These are phyloP conservation scores for Nothobranchius kuhntae DNA, from an alignment of 2,113 vertebrate genomes.

Conservation along the genomic window DNA sequence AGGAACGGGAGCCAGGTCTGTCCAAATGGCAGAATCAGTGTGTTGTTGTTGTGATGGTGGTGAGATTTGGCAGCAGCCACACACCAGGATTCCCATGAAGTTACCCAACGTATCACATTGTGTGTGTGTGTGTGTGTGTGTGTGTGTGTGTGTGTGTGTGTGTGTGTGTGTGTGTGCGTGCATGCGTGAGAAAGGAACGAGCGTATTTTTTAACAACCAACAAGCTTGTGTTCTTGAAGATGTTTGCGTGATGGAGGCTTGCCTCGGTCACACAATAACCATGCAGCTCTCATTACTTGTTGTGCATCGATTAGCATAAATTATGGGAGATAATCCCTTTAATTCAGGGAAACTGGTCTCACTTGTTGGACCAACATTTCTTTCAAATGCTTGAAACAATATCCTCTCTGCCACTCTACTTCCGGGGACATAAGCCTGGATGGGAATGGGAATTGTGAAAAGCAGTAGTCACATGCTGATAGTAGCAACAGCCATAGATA, in stretches of 20 bases:
- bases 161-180: conserved; percentile 9
- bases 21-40: conserved; percentile 27
- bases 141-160: no score
- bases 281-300: conserved; percentile 61
- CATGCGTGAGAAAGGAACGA: conserved; percentile 17
- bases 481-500: neutral
- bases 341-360: conserved; percentile 68
- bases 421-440: conserved; percentile 36
- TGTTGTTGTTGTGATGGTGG: conserved; percentile 19
- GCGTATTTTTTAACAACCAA: conserved; percentile 35
- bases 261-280: conserved; percentile 53
- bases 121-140: no score
- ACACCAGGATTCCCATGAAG: conserved; percentile 54
- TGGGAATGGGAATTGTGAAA: neutral
- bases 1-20: conserved; percentile 25
- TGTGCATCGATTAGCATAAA: conserved; percentile 77
- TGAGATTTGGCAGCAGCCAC: conserved; percentile 41
- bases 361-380: conserved; percentile 71
- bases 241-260: conserved; percentile 30
- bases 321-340: conserved; percentile 70
- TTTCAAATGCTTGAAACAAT: conserved; percentile 56
- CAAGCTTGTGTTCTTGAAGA: conserved; percentile 28
- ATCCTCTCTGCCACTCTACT: conserved; percentile 50
- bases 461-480: conserved; percentile 25
- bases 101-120: neutral